Evolutionary conservation across 2,888 invertebrate genomes (phyloP).

Genomic region (Leptopilina drosophilae): DNA sequence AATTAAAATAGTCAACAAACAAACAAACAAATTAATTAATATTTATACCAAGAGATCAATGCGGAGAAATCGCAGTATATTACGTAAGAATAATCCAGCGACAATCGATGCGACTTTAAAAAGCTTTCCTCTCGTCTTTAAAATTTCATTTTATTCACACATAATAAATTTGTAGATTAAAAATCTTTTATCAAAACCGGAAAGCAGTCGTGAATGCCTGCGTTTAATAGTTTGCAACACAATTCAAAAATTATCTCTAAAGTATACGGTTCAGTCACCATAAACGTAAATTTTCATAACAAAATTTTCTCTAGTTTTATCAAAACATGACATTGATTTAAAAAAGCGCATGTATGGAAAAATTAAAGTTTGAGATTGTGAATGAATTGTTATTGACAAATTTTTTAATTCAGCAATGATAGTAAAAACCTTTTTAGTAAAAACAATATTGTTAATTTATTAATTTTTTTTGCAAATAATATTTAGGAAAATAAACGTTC

Average conservation of each 20-base stretch:
- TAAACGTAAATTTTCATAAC: no score
- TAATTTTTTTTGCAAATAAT: no score
- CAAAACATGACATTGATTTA: no score
- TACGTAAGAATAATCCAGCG: conserved; percentile 18
- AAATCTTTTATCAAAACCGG: conserved; percentile 25
- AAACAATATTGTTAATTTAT: no score
- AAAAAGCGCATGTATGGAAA: no score
- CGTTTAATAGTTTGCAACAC: neutral
- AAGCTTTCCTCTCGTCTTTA: neutral
- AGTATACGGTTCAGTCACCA: no score
- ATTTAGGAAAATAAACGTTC: no score
- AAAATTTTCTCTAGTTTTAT: no score
- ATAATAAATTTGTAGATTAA: conserved; percentile 29
- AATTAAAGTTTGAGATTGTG: no score
- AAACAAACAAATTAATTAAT: conserved; percentile 1
- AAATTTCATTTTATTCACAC: conserved; percentile 20
- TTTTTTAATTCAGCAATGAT: no score
- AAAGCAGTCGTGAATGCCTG: neutral
- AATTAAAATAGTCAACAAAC: neutral
- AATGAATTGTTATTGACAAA: no score
- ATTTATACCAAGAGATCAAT: neutral
- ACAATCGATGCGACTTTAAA: conserved; percentile 12
- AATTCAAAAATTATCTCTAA: conserved; percentile 16
- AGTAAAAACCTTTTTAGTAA: no score
- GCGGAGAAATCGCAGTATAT: conserved; percentile 9